Evolutionary conservation across 2,797 vertebrate species (phyloP).

Genomic region (Etheostoma perlongum): DNA sequence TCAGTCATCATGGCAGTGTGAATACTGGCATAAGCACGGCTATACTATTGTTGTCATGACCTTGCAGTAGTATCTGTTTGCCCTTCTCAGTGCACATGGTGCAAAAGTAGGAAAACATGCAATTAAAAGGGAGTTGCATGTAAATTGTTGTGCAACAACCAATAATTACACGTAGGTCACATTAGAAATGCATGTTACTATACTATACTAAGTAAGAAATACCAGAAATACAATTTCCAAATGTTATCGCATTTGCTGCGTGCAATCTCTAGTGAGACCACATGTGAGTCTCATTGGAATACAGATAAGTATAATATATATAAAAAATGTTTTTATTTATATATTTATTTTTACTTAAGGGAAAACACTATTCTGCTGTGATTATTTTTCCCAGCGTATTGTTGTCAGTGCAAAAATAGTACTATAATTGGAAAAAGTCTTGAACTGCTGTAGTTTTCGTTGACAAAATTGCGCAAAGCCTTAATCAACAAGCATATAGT

Average conservation of each 20-base stretch:
- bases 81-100: background rate
- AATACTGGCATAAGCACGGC: background rate
- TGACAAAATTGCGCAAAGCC: background rate
- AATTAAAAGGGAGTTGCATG: slow-evolving; percentile 5
- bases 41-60: slow-evolving; percentile 6
- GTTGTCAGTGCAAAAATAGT: background rate
- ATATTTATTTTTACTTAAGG: background rate
- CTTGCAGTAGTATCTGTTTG: background rate
- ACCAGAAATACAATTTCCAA: too few species aligned
- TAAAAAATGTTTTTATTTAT: background rate
- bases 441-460: background rate
- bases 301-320: too few species aligned
- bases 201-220: background rate
- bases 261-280: background rate
- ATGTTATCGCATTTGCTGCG: background rate
- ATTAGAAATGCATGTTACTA: background rate
- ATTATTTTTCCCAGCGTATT: background rate
- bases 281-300: too few species aligned
- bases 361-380: background rate
- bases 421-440: background rate
- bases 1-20: slow-evolving; percentile 18
- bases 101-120: background rate
- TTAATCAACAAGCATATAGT: background rate
- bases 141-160: background rate
- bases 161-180: background rate